phyloP scores from a whole-genome alignment of 2,797 vertebrate genomes.

The Sebastes oblongus region DNA sequence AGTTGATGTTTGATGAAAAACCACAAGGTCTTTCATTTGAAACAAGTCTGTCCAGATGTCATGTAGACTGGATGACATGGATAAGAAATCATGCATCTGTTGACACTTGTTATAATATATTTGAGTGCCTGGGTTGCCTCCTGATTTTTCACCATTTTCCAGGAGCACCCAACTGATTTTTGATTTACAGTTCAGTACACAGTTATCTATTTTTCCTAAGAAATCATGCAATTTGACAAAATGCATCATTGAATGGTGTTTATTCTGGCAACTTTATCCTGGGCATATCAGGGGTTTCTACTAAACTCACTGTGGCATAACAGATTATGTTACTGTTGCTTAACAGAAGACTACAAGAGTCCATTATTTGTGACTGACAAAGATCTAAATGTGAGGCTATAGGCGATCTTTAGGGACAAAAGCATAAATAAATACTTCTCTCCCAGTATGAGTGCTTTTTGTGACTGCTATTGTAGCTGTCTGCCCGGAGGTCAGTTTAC shows the following conservation, averaged over 20 bases:
- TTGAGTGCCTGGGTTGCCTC: no score
- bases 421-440: neutral
- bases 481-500: slow-evolving; percentile 14
- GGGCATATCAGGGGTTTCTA: neutral
- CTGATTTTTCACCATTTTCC: no score
- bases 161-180: no score
- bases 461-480: neutral
- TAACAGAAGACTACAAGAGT: neutral
- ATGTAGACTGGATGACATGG: neutral
- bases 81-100: neutral
- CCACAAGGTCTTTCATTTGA: neutral
- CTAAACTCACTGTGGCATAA: neutral
- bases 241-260: neutral
- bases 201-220: no score
- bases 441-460: neutral
- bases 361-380: neutral
- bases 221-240: neutral
- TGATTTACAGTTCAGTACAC: no score
- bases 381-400: neutral
- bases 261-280: neutral
- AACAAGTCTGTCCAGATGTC: neutral
- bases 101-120: no score
- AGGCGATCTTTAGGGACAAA: accelerated
- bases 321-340: neutral
- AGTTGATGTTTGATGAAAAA: neutral